Conservation (phyloP, 1,140 invertebrate species). For the Ptiloglossa arizonensis region DNA sequence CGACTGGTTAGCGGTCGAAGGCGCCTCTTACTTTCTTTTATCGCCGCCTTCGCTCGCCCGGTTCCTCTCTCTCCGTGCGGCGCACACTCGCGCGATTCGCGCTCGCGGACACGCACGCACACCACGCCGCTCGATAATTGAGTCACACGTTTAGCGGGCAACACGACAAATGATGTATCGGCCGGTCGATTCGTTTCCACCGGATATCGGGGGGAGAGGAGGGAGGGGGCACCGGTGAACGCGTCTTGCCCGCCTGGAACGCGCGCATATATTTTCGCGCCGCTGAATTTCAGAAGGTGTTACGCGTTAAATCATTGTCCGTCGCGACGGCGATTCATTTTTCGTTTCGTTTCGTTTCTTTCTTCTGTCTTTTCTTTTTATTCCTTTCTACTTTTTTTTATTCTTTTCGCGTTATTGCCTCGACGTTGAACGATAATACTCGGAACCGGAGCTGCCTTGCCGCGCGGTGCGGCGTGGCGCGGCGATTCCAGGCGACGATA, state of each 20-base stretch:
- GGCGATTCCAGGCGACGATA: constrained; percentile 3
- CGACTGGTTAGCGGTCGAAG: constrained; percentile 62
- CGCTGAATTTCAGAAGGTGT: constrained; percentile 36
- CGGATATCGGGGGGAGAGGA: constrained; percentile 69
- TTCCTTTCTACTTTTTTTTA: too few relatives aligned
- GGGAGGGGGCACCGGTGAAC: constrained; percentile 34
- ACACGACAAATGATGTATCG: constrained; percentile 72
- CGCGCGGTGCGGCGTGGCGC: not conserved
- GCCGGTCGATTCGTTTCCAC: constrained; percentile 66
- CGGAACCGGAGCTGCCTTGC: not conserved
- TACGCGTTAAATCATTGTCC: constrained; percentile 19
- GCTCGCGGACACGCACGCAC: not conserved
- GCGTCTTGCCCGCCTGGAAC: not conserved
- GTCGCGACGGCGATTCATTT: not conserved
- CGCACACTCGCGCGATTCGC: not conserved
- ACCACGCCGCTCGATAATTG: constrained; percentile 64
- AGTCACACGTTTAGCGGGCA: constrained; percentile 64
- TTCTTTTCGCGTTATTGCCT: not conserved
- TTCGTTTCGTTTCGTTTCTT: not conserved
- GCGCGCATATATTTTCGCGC: constrained; percentile 35
- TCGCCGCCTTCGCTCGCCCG: constrained; percentile 35
- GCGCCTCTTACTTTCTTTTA: constrained; percentile 59
- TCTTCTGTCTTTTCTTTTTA: not conserved
- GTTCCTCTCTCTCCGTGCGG: constrained; percentile 32
- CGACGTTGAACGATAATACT: not conserved